phyloP scores from a whole-genome alignment of 2,113 vertebrate species.

The Lota lota region DNA sequence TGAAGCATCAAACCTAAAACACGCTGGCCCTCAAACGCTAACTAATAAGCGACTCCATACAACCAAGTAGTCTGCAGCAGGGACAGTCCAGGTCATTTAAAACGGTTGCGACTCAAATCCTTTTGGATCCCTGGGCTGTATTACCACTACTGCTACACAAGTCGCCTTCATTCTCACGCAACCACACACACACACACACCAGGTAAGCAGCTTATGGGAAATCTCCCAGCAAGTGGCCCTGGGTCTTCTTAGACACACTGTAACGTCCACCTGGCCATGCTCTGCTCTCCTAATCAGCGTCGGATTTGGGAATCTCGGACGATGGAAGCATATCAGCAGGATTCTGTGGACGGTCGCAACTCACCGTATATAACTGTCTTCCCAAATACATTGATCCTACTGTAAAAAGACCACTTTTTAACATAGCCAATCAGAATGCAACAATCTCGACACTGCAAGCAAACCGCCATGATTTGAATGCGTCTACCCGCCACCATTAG shows the following conservation, averaged over 20 bases:
- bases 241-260: constrained; percentile 41
- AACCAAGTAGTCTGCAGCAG: no score
- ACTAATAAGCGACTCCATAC: no score
- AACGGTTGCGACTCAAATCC: constrained; percentile 3
- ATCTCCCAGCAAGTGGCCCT: constrained; percentile 51
- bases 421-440: constrained; percentile 17
- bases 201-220: constrained; percentile 71
- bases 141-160: constrained; percentile 28
- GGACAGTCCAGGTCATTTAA: no score
- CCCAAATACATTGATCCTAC: constrained; percentile 30
- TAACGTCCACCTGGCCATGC: constrained; percentile 20
- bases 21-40: no score
- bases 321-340: constrained; percentile 26
- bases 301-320: constrained; percentile 3
- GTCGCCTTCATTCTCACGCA: constrained; percentile 48
- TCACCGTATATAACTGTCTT: constrained; percentile 18
- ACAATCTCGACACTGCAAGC: constrained; percentile 22
- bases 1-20: no score
- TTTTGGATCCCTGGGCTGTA: constrained; percentile 2
- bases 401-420: constrained; percentile 7
- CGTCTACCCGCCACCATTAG: constrained; percentile 1
- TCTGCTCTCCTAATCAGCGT: constrained; percentile 47
- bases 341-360: constrained; percentile 24
- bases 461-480: constrained; percentile 6
- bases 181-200: constrained; percentile 31